These are phyloP conservation scores for Microcebus jonahi DNA, from an alignment of 2,113 vertebrate species.

Conservation along the genomic window DNA sequence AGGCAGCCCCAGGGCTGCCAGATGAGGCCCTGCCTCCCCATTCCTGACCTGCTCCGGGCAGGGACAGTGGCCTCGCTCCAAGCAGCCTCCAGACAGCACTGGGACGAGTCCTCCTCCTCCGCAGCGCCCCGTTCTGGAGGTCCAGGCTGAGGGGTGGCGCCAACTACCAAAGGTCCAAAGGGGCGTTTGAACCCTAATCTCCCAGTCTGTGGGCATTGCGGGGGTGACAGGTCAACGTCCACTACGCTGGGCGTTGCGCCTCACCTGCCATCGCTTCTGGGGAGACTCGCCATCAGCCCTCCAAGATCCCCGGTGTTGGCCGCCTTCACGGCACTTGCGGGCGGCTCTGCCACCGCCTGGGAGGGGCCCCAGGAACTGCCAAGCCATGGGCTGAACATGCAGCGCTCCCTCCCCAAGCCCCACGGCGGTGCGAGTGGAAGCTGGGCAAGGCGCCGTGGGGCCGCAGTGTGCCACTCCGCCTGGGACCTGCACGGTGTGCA, in stretches of 20 bases:
- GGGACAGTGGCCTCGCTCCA: not conserved
- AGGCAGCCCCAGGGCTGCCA: not conserved
- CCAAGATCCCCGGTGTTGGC: not conserved
- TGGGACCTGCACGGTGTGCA: not conserved
- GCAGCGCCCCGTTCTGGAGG: not conserved
- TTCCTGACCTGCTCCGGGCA: not conserved
- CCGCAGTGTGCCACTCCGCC: not conserved
- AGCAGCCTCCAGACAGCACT: too few relatives aligned
- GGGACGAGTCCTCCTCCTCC: not conserved
- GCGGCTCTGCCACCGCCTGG: not conserved
- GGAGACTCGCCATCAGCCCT: not conserved
- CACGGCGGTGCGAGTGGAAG: rapidly evolving
- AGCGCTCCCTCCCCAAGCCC: not conserved
- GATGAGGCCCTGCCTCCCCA: not conserved
- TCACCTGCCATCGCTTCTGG: not conserved
- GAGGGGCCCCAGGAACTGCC: not conserved
- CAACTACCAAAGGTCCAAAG: not conserved
- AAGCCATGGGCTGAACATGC: too few relatives aligned
- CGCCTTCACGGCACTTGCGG: not conserved
- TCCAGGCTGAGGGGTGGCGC: not conserved
- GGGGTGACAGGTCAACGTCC: not conserved
- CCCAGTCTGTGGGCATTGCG: not conserved
- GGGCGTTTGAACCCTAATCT: not conserved
- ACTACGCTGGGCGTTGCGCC: not conserved
- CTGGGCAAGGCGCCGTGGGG: not conserved